A percentile compares a stretch with the other conserved stretches of the same genome.
Evolutionary conservation across 2,113 vertebrate genomes (phyloP).

Genomic region (Anolis carolinensis): DNA sequence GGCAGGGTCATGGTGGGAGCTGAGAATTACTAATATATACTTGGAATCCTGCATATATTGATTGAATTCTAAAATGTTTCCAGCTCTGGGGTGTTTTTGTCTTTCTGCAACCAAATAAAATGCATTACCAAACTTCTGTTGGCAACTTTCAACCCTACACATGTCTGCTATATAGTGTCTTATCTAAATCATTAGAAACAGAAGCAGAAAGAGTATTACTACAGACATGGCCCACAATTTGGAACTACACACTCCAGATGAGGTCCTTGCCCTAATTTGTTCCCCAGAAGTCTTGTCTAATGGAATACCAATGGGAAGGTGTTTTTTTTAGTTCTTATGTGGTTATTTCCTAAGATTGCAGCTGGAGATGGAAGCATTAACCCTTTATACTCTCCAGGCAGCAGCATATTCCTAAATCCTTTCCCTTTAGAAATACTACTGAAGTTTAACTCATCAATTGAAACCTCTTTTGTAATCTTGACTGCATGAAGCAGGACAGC

Average conservation of each 20-base stretch:
- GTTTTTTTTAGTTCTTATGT: not conserved
- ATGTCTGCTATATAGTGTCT: not conserved
- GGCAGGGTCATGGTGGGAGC: constrained; percentile 51
- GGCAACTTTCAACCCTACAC: constrained; percentile 43
- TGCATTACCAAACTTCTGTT: constrained; percentile 34
- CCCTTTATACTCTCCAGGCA: not conserved
- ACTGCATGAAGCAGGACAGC: no score
- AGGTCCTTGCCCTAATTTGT: not conserved
- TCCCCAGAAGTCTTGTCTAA: not conserved
- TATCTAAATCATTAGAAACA: not conserved
- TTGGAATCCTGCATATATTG: constrained; percentile 55
- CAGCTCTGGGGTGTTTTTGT: constrained; percentile 44
- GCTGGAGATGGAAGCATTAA: not conserved
- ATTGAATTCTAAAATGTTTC: constrained; percentile 59
- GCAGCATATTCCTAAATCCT: not conserved
- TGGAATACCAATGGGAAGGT: not conserved
- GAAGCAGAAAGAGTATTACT: not conserved
- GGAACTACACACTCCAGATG: not conserved
- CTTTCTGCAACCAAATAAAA: constrained; percentile 32
- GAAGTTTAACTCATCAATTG: no score
- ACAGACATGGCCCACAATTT: not conserved
- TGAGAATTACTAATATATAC: constrained; percentile 36
- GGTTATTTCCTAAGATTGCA: not conserved
- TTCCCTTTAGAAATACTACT: no score
- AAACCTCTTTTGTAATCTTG: no score